Evolutionary conservation across 2,888 invertebrate species (phyloP).

Genomic region (Tanytarsus gracilentus): DNA sequence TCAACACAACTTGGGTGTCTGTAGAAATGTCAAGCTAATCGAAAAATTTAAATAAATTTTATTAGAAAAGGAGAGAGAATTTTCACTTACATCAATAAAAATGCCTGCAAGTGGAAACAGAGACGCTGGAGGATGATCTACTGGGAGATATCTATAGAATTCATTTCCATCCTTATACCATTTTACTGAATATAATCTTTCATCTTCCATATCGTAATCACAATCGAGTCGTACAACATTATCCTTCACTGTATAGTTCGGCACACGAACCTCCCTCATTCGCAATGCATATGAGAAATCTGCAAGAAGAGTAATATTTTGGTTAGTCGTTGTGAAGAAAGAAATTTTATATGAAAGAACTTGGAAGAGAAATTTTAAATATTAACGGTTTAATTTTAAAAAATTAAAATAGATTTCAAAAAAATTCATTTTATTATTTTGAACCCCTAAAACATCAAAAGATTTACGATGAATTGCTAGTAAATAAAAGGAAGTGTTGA

Average conservation of each 20-base stretch:
- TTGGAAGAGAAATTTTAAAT: too few relatives aligned
- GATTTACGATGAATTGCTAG: too few relatives aligned
- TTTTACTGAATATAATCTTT: conserved; percentile 78
- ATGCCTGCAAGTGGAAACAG: conserved; percentile 72
- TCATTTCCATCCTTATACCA: conserved; percentile 89
- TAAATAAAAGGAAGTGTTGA: too few relatives aligned
- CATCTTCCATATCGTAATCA: conserved; percentile 72
- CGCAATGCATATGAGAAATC: conserved; percentile 52
- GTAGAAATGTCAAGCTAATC: conserved; percentile 57
- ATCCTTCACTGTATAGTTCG: conserved; percentile 69
- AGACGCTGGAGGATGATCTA: conserved; percentile 70
- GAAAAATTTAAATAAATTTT: conserved; percentile 4
- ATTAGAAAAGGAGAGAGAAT: not conserved
- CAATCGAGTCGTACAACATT: conserved; percentile 69
- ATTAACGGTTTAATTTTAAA: too few relatives aligned
- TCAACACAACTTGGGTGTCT: conserved; percentile 55
- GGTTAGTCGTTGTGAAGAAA: too few relatives aligned
- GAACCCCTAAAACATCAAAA: too few relatives aligned
- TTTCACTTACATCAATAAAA: conserved; percentile 69
- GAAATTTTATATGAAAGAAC: too few relatives aligned
- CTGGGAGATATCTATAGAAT: conserved; percentile 78
- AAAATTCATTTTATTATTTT: too few relatives aligned
- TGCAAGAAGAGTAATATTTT: conserved; percentile 34
- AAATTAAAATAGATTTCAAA: too few relatives aligned
- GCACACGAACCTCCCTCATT: conserved; percentile 69